Percentiles rank a stretch among this genome's conserved stretches.
Evolutionary conservation across 1,140 invertebrate genomes (phyloP).

Genomic region (Trachelipus rathkii): DNA sequence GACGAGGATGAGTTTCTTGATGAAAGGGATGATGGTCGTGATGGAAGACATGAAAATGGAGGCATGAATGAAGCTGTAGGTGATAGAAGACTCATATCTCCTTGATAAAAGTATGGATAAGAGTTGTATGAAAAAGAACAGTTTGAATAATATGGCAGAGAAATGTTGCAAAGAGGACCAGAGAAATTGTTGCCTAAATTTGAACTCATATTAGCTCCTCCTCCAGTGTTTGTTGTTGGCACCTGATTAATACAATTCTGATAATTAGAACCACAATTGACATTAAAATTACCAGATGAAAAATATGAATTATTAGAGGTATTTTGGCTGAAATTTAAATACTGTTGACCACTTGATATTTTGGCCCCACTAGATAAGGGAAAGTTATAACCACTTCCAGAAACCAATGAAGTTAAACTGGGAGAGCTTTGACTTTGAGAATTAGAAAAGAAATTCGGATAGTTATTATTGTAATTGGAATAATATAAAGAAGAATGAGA

Average conservation of each 20-base stretch:
- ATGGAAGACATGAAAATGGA: neutral
- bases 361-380: neutral
- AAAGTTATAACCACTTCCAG: neutral
- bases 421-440: neutral
- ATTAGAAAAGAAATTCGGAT: neutral
- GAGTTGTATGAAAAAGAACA: neutral
- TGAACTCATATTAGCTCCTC: neutral
- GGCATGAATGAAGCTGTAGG: neutral
- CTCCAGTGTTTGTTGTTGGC: neutral
- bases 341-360: neutral
- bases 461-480: neutral
- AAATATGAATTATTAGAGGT: neutral
- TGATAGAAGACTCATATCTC: neutral
- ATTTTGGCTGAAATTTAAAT: neutral
- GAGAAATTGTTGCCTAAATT: neutral
- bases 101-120: conserved; percentile 5
- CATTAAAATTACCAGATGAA: neutral
- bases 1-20: neutral
- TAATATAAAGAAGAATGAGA: neutral
- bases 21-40: neutral
- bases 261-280: neutral
- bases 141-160: neutral
- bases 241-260: neutral
- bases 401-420: neutral
- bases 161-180: neutral